Evolutionary conservation across 1,140 invertebrate species (phyloP), one percentile per base, ranked within the genome.

Genomic region (Orussus abietinus): DNA sequence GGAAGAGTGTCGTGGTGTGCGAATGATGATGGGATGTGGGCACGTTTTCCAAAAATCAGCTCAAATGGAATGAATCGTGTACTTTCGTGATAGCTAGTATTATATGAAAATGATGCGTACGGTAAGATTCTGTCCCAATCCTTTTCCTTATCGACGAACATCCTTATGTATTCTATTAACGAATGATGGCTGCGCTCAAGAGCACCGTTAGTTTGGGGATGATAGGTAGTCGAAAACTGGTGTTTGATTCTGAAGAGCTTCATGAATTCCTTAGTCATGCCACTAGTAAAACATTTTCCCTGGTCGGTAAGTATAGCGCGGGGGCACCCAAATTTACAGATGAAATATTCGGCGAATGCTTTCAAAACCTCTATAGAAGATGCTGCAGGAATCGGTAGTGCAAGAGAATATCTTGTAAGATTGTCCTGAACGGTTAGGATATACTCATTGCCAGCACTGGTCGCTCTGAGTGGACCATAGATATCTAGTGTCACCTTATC

Each of bases 81-180:
- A 0, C 49, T 26, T 19, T 33, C 37, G 31, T 74, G 64, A 11
- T 45, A 20, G n/a, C 55, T 36, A 10, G 42, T 53, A 26, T 50
- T 53, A 28, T 53, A 50, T 1, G 47, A 40, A 32, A 49, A 49
- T n/a, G 44, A 41, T 4, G 51, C 45, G 32, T 48, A 57, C 4
- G 35, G 42, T 1, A 70, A 20, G 32, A 36, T 57, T 12, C 51
- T 12, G 26, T 69, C 57, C 71, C 70, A 75, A 45, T 70, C 45
- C 12, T 12, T 28, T 2, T 19, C 6, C n/a, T 22, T 1, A 3
- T 40, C 21, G 19, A 40, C 22, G 39, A 38, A 33, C 17, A 26
- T 38, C 45, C 28, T 53, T 18, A 59, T 42, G 33, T 52, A 60
- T 29, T 53, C 47, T 3, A 18, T 36, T 14, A 60, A 42, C 10